phyloP scores from a whole-genome alignment of 1,140 invertebrate genomes.

The Trachelipus rathkii region DNA sequence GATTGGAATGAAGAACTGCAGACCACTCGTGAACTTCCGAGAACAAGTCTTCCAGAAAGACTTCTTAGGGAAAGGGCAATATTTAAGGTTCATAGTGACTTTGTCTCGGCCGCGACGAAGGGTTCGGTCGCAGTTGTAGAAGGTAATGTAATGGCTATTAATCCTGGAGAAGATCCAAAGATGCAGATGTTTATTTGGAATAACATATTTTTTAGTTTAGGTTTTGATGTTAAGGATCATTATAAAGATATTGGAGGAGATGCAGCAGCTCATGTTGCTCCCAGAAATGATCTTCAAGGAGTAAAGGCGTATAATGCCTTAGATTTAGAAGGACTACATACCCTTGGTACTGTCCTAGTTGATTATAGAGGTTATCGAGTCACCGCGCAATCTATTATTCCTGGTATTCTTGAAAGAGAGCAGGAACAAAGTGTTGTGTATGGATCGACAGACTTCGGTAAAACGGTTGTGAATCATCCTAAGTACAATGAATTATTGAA shows the following conservation, averaged over 20 bases:
- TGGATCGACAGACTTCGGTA: constrained; percentile 98
- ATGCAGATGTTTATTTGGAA: constrained; percentile 99
- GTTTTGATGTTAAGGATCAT: constrained; percentile 98
- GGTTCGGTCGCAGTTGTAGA: constrained; percentile 98
- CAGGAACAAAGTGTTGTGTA: constrained; percentile 99
- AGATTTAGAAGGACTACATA: constrained; percentile 92
- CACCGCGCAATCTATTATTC: constrained; percentile 99
- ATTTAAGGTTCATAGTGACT: constrained; percentile 95
- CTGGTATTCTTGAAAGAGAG: constrained; percentile 95
- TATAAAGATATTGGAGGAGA: constrained; percentile 98
- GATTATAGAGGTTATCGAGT: constrained; percentile 96
- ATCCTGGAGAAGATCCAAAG: constrained; percentile 95
- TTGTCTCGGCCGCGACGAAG: constrained; percentile 91
- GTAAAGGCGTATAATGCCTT: constrained; percentile 80
- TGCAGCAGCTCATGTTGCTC: constrained; percentile 92
- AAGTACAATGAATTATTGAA: constrained; percentile 91
- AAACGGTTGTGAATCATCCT: constrained; percentile 87
- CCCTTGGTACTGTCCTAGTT: constrained; percentile 94
- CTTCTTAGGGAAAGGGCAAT: constrained; percentile 91
- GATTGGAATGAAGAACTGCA: constrained; percentile 99
- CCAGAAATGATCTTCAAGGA: constrained; percentile 58
- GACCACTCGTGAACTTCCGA: constrained; percentile 89
- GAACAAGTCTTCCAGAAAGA: constrained; percentile 89
- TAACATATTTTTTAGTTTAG: constrained; percentile 98
- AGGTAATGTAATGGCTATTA: constrained; percentile 98